Percentiles rank a stretch among this genome's conserved stretches.
Conservation (phyloP, 2,113 vertebrate genomes). For the Monopterus albus region DNA sequence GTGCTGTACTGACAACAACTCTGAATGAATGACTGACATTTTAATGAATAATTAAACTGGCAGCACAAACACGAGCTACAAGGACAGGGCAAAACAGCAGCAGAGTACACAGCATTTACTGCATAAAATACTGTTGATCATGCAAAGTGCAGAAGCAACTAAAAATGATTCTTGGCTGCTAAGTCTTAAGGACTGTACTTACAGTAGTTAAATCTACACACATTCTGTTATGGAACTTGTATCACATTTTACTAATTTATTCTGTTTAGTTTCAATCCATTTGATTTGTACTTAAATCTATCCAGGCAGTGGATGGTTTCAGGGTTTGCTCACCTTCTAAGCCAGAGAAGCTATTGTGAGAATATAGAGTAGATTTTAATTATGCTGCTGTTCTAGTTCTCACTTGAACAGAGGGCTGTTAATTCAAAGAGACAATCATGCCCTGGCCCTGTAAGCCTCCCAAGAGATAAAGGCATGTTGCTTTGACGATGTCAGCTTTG, state of each 20-base stretch:
- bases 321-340: conserved; percentile 62
- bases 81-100: background rate
- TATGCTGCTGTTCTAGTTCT: conserved; percentile 72
- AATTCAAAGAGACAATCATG: conserved; percentile 72
- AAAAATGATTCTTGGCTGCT: background rate
- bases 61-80: background rate
- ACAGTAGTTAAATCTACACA: background rate
- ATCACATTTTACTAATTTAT: background rate
- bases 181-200: background rate
- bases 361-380: conserved; percentile 72
- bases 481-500: conserved; percentile 66
- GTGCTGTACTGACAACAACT: conserved; percentile 34
- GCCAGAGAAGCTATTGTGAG: conserved; percentile 33
- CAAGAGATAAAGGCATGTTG: conserved; percentile 61
- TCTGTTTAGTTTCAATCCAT: conserved; percentile 4
- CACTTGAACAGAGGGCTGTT: conserved; percentile 66
- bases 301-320: conserved; percentile 3
- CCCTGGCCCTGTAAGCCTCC: conserved; percentile 56
- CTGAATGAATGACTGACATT: conserved; percentile 42
- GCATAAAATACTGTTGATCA: background rate
- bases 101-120: background rate
- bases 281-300: conserved; percentile 19
- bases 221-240: background rate
- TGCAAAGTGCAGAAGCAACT: background rate
- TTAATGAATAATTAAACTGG: conserved; percentile 67